phyloP scores from a whole-genome alignment of 2,888 invertebrate species.

The Stictocephala bisonia region DNA sequence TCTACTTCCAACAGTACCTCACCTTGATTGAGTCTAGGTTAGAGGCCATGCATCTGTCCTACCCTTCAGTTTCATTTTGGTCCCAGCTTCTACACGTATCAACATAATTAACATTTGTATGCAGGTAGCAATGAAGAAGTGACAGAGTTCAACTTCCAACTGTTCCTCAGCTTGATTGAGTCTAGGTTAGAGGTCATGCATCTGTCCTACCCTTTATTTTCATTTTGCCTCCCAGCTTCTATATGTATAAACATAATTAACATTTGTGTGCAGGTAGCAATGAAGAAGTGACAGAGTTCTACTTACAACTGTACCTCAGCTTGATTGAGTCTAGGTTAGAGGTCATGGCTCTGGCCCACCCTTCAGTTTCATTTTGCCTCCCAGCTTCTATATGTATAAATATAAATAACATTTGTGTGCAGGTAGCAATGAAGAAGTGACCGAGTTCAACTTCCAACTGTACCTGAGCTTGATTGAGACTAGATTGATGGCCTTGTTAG shows the following conservation, averaged over 20 bases:
- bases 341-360: no score
- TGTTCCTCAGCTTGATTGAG: slow-evolving; percentile 11
- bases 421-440: slow-evolving; percentile 10
- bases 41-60: no score
- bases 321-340: slow-evolving; percentile 1
- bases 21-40: background rate
- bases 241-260: no score
- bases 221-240: no score
- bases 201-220: no score
- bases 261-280: background rate
- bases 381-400: background rate
- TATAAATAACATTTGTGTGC: background rate
- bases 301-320: slow-evolving; percentile 10
- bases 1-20: slow-evolving; percentile 21
- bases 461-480: slow-evolving; percentile 11
- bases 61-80: no score
- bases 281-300: slow-evolving; percentile 16
- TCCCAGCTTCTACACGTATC: background rate
- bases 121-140: slow-evolving; percentile 2
- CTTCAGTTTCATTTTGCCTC: no score
- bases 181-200: no score
- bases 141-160: slow-evolving; percentile 15
- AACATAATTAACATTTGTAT: background rate
- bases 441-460: slow-evolving; percentile 12
- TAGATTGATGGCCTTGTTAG: background rate